These are phyloP conservation scores for Acrocephalus kingi DNA, from an alignment of 2,113 vertebrate genomes.

Conservation along the genomic window DNA sequence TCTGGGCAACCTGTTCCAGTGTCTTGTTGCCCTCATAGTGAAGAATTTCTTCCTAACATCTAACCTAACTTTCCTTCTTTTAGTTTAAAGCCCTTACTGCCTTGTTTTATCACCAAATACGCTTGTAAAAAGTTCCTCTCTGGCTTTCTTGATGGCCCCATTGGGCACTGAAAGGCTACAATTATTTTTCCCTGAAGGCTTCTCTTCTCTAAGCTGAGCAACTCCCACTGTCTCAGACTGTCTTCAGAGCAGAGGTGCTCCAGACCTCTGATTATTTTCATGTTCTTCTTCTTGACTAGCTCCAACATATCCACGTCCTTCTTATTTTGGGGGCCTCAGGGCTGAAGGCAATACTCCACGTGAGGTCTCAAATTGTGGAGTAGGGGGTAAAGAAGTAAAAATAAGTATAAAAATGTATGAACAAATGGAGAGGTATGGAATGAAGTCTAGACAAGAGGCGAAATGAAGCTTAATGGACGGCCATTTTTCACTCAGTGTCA, in stretches of 20 bases:
- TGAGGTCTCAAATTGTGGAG: background rate
- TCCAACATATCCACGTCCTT: background rate
- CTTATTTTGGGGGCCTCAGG: background rate
- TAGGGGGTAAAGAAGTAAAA: background rate
- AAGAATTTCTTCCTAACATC: background rate
- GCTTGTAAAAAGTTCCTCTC: too few relatives aligned
- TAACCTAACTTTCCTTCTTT: background rate
- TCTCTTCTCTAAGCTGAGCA: background rate
- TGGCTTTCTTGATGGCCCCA: background rate
- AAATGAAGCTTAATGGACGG: background rate
- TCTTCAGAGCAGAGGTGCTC: background rate
- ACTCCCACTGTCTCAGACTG: background rate
- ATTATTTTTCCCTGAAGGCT: background rate
- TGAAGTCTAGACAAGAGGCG: background rate
- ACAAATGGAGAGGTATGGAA: background rate
- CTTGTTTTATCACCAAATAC: background rate
- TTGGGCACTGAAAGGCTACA: background rate
- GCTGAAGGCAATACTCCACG: background rate
- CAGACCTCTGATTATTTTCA: background rate
- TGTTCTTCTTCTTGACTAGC: background rate
- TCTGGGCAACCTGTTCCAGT: background rate
- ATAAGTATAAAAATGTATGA: background rate
- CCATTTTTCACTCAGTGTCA: background rate
- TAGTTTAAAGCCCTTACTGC: background rate
- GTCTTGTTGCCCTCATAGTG: background rate